Conservation (phyloP, 2,888 invertebrate genomes). For the Fabriciana adippe region DNA sequence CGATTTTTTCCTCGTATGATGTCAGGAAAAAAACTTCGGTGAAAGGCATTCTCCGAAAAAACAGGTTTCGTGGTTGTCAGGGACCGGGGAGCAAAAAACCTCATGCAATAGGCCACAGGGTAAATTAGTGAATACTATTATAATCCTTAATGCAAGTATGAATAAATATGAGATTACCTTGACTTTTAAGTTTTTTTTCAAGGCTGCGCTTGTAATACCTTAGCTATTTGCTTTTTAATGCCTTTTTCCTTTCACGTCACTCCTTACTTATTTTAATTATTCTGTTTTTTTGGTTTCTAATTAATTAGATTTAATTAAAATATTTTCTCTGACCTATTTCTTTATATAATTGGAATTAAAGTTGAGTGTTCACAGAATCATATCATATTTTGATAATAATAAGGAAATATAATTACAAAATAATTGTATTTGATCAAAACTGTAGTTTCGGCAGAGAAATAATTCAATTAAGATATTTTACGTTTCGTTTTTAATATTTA, state of each 20-base stretch:
- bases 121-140: constrained; percentile 15
- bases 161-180: constrained; percentile 8
- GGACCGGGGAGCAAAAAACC: constrained; percentile 62
- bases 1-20: constrained; percentile 51
- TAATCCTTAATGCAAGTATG: constrained; percentile 10
- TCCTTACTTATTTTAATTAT: constrained; percentile 5
- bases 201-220: neutral
- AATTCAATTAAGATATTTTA: too few species aligned
- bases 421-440: too few species aligned
- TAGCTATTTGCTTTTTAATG: constrained; percentile 13
- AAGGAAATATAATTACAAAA: too few species aligned
- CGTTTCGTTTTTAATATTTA: neutral
- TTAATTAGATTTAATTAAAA: neutral
- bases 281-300: neutral
- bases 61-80: constrained; percentile 62
- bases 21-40: constrained; percentile 51
- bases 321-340: too few species aligned
- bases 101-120: constrained; percentile 41
- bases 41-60: constrained; percentile 57
- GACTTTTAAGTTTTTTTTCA: neutral
- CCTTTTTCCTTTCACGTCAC: neutral
- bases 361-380: too few species aligned
- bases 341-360: too few species aligned
- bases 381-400: too few species aligned
- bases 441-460: too few species aligned